These are phyloP conservation scores for Calyptomena viridis DNA, from an alignment of 2,113 vertebrate species.

Conservation along the genomic window DNA sequence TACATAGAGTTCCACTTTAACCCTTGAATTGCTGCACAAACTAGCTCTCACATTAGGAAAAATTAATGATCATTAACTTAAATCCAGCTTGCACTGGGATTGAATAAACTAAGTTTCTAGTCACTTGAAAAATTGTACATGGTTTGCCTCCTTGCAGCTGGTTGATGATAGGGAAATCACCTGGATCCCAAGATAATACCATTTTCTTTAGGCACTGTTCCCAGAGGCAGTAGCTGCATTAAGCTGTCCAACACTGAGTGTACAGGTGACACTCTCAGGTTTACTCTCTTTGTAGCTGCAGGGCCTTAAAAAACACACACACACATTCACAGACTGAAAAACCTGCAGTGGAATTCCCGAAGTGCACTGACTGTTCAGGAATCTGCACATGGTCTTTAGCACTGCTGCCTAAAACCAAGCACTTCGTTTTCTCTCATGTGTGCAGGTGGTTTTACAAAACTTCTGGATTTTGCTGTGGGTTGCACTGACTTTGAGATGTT, in stretches of 20 bases:
- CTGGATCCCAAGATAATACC: background rate
- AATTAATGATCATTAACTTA: background rate
- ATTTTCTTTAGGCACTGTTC: background rate
- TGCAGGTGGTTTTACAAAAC: slow-evolving; percentile 25
- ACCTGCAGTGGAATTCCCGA: background rate
- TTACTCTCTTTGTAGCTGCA: background rate
- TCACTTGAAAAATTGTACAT: background rate
- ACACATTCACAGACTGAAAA: background rate
- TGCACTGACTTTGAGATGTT: slow-evolving; percentile 52
- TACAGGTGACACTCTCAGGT: background rate
- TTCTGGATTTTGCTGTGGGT: slow-evolving; percentile 27
- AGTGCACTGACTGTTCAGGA: slow-evolving; percentile 30
- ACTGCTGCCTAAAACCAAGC: slow-evolving; percentile 20
- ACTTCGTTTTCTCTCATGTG: background rate
- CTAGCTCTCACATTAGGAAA: background rate
- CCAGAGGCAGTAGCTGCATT: background rate
- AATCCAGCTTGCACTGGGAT: slow-evolving; percentile 17
- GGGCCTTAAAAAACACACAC: background rate
- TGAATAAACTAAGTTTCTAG: background rate
- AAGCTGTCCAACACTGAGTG: background rate
- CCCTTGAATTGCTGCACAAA: background rate
- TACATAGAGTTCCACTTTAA: background rate
- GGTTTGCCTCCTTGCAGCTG: slow-evolving; percentile 5
- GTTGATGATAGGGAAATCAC: background rate
- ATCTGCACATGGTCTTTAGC: background rate